These are phyloP conservation scores for Sturnus vulgaris DNA, from an alignment of 2,113 vertebrate genomes.

Conservation along the genomic window DNA sequence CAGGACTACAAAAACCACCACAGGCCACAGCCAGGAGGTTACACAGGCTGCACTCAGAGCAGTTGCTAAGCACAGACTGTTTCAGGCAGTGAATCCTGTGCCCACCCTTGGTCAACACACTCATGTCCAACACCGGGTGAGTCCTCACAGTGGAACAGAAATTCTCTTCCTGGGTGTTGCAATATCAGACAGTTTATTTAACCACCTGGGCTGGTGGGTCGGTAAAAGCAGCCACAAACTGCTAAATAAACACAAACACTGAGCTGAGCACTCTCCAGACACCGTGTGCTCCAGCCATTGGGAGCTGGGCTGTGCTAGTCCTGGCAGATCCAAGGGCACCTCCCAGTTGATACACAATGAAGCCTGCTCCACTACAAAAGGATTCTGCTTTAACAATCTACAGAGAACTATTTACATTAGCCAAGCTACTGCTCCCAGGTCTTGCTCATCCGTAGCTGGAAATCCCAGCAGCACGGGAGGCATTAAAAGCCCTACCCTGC, in stretches of 20 bases:
- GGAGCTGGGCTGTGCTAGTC: background rate
- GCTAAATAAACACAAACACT: background rate
- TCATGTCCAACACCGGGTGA: background rate
- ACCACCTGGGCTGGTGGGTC: background rate
- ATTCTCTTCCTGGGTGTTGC: background rate
- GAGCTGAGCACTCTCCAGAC: background rate
- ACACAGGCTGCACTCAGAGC: background rate
- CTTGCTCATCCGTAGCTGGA: background rate
- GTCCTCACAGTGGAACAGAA: background rate
- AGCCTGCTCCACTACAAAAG: background rate
- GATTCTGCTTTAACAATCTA: background rate
- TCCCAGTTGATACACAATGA: slow-evolving; percentile 25
- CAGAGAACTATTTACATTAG: background rate
- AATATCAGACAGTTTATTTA: background rate
- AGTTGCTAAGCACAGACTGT: background rate
- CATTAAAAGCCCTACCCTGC: background rate
- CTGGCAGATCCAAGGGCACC: background rate
- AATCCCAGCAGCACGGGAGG: background rate
- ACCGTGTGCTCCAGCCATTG: fast-evolving
- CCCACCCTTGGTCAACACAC: background rate
- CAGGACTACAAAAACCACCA: background rate
- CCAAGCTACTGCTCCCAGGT: background rate
- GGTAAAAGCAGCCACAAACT: background rate
- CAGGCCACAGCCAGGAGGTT: background rate
- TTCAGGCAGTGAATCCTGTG: background rate